Evolutionary conservation across 1,140 invertebrate species (phyloP).

Genomic region (Oryctes rhinoceros): DNA sequence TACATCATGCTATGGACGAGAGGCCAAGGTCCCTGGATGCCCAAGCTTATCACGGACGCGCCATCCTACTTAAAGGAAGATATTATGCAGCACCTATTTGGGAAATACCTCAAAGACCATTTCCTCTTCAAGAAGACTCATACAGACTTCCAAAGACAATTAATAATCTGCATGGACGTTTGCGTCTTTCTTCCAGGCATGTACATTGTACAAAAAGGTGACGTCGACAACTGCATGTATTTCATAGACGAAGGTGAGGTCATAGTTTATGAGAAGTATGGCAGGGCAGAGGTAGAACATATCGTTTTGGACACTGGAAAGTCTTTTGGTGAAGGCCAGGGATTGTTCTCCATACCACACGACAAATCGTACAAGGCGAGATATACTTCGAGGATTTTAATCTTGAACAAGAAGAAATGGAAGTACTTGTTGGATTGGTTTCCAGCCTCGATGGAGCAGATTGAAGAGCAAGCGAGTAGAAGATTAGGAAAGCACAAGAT

Average conservation of each 20-base stretch:
- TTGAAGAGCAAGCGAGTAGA: constrained; percentile 21
- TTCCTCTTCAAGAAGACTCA: constrained; percentile 61
- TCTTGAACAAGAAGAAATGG: constrained; percentile 43
- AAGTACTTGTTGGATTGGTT: constrained; percentile 44
- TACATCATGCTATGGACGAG: constrained; percentile 42
- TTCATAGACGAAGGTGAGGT: constrained; percentile 63
- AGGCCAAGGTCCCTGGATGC: constrained; percentile 41
- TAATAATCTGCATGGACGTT: constrained; percentile 60
- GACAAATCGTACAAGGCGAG: constrained; percentile 44
- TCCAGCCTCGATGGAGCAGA: constrained; percentile 44
- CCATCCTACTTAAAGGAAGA: constrained; percentile 40
- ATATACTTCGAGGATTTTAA: constrained; percentile 24
- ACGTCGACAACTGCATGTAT: constrained; percentile 62
- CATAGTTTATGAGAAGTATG: constrained; percentile 44
- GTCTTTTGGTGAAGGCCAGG: constrained; percentile 45
- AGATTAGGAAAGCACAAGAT: background rate
- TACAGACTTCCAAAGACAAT: constrained; percentile 61
- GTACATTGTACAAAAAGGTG: constrained; percentile 61
- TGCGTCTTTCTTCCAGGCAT: constrained; percentile 62
- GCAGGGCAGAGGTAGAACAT: constrained; percentile 12
- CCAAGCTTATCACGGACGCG: constrained; percentile 37
- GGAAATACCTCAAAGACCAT: constrained; percentile 59
- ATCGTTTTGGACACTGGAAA: background rate
- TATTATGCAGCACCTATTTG: constrained; percentile 61
- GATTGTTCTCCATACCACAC: constrained; percentile 37